Evolutionary conservation across 2,797 vertebrate genomes (phyloP), one percentile per base, ranked within the genome.

Genomic region (Trachurus trachurus): DNA sequence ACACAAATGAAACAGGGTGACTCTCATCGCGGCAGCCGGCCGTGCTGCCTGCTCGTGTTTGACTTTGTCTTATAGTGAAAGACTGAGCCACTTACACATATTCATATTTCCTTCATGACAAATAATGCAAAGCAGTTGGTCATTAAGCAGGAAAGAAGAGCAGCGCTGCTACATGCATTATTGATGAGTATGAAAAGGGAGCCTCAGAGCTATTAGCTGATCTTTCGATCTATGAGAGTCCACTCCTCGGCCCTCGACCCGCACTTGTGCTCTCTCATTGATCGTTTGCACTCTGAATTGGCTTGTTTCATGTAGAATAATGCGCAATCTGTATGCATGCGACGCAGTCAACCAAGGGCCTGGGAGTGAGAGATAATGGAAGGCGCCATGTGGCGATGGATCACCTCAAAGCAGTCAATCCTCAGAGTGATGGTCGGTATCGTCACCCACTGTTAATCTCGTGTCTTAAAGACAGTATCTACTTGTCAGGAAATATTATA

Each of bases 161-260:
- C 73, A 54, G 80, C 69, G 59, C 53, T 63, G 56, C 59, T 19
- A 16, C 63, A 76, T 89, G 57, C 74, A 87, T 90, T 88, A 92
- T 91, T 85, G 81, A 89, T 89, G 80, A 80, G 66, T 49, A 59
- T 81, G 80, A 84, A 83, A 82, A 86, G 71, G 39, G 69, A 79
- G 45, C 69, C 71, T 71, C 37, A 53, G 73, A 71, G 72, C 75
- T 83, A 78, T 87, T 74, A 73, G 73, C 44, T 74, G 66, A 85
- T 85, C 68, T 74, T 71, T 85, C 3, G 5, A 47, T 74, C 40
- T 47, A 39, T 73, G 22, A 17, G 47, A 75, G 72, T 76, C 58
- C 45, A 39, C 70, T 64, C 54, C 40, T 64, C 19, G 29, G 53
- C 65, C 56, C 39, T 71, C 44, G 66, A 17, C 58, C n/a, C 0